Evolutionary conservation across 2,113 vertebrate genomes (phyloP), one percentile per base, ranked within the genome.

Genomic region (Scatophagus argus): DNA sequence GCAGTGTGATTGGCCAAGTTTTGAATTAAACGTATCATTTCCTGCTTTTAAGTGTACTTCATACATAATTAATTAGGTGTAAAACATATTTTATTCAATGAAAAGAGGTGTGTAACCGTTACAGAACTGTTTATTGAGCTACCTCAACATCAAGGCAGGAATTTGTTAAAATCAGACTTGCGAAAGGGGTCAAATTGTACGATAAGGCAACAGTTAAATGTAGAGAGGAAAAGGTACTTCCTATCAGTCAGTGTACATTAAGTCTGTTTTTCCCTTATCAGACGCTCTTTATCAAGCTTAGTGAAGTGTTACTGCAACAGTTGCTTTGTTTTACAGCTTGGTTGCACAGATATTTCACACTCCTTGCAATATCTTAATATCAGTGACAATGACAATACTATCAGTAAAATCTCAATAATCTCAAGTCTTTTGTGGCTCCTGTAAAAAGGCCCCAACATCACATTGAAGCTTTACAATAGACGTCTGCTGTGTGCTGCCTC

Each of bases 321-420:
- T 58, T 39, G 61, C 62, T 88, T 84, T 88, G 77, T 87, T 85
- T 81, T 64, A 52, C 79, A 78, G 85, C 68, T 87, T 81, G 65
- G 38, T 62, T 84, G 84, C 80, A 59, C 80, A 86, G 89, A 82
- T 81, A 79, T 83, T 83, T 83, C 79, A 61, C 85, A 49, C 79
- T 76, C 54, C 41, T 69, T 67, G 68, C 63, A 65, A 86, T 84
- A 85, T 89, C 85, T 79, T 89, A 59, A 82, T 85, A 84, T 90
- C 75, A 79, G 69, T 74, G 16, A 91, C 87, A 85, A 86, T 78
- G 10, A 72, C 70, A 75, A 49, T 43, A 23, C 51, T 86, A 87
- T 91, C 89, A 56, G 87, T 27, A 58, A 60, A 60, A 91, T 93
- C 88, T 89, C 78, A 85, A 87, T 89, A 82, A 90, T 89, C 85